These are phyloP conservation scores for Drosophila truncata DNA, from an alignment of 1,140 invertebrate genomes.

Conservation along the genomic window DNA sequence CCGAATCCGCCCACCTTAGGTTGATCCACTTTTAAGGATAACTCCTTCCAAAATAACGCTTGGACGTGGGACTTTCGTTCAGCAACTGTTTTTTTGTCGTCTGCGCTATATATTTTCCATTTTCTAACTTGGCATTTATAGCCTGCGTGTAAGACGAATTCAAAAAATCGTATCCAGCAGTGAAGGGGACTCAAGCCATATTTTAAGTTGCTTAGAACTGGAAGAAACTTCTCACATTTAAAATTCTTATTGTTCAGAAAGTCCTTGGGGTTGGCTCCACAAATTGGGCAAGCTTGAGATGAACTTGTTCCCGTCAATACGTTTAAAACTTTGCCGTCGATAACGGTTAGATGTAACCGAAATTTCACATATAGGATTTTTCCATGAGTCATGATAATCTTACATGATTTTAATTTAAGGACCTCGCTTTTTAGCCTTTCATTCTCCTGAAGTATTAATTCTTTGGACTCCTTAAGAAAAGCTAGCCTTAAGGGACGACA, in stretches of 20 bases:
- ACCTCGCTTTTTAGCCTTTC: not conserved
- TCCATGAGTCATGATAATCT: not conserved
- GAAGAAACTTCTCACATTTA: not conserved
- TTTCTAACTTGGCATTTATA: not conserved
- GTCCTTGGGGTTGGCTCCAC: not conserved
- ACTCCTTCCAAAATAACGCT: not conserved
- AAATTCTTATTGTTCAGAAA: not conserved
- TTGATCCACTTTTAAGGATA: not conserved
- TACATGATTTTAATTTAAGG: not conserved
- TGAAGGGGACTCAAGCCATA: not conserved
- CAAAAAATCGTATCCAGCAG: not conserved
- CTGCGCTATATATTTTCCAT: not conserved
- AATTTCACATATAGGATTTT: not conserved
- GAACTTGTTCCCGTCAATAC: not conserved
- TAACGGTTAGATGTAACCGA: not conserved
- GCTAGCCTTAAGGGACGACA: not conserved
- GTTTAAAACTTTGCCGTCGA: not conserved
- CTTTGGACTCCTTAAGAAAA: not conserved
- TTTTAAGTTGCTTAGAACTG: not conserved
- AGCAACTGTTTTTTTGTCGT: not conserved
- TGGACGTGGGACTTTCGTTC: too few species aligned
- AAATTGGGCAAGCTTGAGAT: not conserved
- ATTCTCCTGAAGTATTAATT: not conserved
- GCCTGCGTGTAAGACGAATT: not conserved
- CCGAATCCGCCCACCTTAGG: not conserved